phyloP scores from a whole-genome alignment of 2,797 vertebrate genomes.

The Sylvilagus floridanus region DNA sequence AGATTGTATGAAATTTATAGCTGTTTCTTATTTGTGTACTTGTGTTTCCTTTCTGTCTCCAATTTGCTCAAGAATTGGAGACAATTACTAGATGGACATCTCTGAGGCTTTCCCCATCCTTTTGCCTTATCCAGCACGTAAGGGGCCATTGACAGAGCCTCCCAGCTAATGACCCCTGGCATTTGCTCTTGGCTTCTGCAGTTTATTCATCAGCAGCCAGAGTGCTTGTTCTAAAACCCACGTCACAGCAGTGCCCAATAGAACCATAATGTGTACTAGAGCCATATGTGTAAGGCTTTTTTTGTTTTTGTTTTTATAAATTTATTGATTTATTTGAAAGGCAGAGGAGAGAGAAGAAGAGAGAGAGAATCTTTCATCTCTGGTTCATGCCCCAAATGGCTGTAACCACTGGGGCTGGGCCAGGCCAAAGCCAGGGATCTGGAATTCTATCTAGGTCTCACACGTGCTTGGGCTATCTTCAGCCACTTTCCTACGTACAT shows the following conservation, averaged over 20 bases:
- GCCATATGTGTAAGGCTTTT: background rate
- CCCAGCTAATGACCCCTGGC: background rate
- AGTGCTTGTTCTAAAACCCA: background rate
- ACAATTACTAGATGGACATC: background rate
- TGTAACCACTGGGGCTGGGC: too few relatives aligned
- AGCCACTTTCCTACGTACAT: too few relatives aligned
- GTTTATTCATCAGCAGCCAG: background rate
- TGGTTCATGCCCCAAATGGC: too few relatives aligned
- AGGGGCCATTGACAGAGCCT: background rate
- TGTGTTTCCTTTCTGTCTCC: conserved; percentile 3
- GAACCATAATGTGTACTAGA: background rate
- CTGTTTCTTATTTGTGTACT: background rate
- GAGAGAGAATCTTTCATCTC: too few relatives aligned
- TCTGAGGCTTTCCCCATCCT: background rate
- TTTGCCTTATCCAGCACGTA: background rate
- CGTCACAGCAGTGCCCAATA: background rate
- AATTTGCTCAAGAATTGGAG: background rate
- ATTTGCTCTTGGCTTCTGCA: background rate
- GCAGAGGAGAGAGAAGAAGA: too few relatives aligned
- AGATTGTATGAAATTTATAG: background rate
- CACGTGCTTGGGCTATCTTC: too few relatives aligned
- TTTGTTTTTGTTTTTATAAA: too few relatives aligned
- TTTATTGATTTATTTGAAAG: too few relatives aligned
- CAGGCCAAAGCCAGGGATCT: too few relatives aligned
- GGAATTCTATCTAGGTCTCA: too few relatives aligned